Evolutionary conservation across 2,797 vertebrate species (phyloP).

Genomic region (Bovichtus diacanthus): DNA sequence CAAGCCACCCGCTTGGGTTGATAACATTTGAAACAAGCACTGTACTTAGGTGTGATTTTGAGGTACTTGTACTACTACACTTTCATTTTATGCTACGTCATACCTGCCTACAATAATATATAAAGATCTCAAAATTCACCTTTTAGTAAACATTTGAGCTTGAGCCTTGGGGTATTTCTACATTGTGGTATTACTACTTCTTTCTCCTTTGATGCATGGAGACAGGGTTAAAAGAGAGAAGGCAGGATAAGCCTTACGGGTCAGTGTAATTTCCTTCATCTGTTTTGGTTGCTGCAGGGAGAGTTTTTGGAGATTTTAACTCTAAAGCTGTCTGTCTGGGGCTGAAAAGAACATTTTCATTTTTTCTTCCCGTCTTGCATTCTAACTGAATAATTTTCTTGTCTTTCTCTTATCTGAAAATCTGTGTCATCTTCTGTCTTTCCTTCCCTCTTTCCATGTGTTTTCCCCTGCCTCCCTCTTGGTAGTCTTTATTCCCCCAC

Average conservation of each 20-base stretch:
- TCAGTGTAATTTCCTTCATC: conserved; percentile 53
- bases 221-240: background rate
- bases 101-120: too few species aligned
- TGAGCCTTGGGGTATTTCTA: too few species aligned
- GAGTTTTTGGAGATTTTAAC: conserved; percentile 20
- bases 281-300: conserved; percentile 27
- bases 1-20: too few species aligned
- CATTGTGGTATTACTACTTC: background rate
- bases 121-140: too few species aligned
- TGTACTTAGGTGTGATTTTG: background rate
- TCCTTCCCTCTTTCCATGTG: background rate
- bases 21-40: too few species aligned
- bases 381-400: conserved; percentile 1
- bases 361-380: background rate
- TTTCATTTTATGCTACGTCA: background rate
- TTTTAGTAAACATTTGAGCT: background rate
- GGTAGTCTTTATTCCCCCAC: conserved; percentile 46
- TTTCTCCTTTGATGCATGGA: background rate
- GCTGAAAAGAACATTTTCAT: background rate
- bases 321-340: conserved; percentile 18
- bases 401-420: conserved; percentile 5
- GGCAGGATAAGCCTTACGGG: conserved; percentile 38
- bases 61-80: background rate
- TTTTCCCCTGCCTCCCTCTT: background rate
- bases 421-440: background rate